Evolutionary conservation across 2,113 vertebrate genomes (phyloP).

Genomic region (Corvus hawaiiensis): DNA sequence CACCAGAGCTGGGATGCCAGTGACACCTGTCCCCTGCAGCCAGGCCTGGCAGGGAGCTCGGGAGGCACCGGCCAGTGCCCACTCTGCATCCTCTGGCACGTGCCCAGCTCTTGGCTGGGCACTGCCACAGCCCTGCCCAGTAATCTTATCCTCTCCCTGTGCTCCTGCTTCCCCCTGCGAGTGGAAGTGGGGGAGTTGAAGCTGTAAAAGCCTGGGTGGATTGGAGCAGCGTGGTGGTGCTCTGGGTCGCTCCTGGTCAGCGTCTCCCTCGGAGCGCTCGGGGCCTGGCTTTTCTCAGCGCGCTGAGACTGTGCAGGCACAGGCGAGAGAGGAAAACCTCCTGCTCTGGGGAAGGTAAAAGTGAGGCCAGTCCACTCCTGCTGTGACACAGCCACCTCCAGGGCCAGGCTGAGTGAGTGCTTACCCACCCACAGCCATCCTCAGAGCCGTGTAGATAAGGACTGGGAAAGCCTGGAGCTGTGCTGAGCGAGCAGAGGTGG

Average conservation of each 20-base stretch:
- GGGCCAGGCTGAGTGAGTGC: not conserved
- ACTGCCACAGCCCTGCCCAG: not conserved
- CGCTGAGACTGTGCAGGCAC: not conserved
- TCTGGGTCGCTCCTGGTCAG: not conserved
- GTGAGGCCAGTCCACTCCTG: not conserved
- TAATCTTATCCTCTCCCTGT: not conserved
- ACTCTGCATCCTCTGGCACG: accelerated
- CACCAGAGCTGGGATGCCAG: not conserved
- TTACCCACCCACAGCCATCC: not conserved
- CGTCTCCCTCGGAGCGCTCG: not conserved
- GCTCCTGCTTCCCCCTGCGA: not conserved
- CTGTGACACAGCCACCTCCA: not conserved
- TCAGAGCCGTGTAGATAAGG: not conserved
- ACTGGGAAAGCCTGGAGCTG: not conserved
- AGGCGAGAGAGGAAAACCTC: not conserved
- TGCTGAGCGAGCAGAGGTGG: not conserved
- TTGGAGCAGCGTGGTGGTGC: not conserved
- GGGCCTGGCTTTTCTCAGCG: not conserved
- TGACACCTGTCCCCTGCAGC: not conserved
- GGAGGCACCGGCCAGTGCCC: accelerated
- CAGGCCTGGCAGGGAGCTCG: not conserved
- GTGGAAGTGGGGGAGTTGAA: not conserved
- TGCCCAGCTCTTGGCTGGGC: not conserved
- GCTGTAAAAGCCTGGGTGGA: not conserved
- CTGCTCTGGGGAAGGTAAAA: not conserved